Conservation (phyloP, 2,888 invertebrate species). For the Ormyrus thymus region DNA sequence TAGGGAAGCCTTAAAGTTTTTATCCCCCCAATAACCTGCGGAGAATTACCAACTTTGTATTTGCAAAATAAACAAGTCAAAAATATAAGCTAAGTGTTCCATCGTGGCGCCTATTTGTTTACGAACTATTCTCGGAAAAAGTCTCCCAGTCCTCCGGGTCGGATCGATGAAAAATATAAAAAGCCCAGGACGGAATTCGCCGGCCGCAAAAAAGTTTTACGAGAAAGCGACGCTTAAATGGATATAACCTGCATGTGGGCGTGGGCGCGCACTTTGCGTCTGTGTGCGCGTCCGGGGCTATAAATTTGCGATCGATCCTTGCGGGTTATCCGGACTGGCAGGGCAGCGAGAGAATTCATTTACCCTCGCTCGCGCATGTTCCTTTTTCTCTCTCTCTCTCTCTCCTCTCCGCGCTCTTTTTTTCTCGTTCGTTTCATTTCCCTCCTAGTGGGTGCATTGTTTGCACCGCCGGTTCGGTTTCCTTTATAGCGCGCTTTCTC, state of each 20-base stretch:
- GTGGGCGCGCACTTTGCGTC: not conserved
- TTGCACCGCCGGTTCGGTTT: conserved; percentile 27
- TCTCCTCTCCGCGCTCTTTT: conserved; percentile 6
- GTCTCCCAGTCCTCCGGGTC: too few species aligned
- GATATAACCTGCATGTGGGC: not conserved
- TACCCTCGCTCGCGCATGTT: conserved; percentile 58
- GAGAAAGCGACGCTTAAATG: not conserved
- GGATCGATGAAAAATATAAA: not conserved
- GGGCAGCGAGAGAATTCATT: conserved; percentile 67
- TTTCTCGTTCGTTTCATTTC: conserved; percentile 43
- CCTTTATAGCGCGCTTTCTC: conserved; percentile 36
- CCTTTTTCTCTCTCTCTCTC: conserved; percentile 26
- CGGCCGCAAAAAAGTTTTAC: conserved; percentile 5
- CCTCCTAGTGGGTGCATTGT: conserved; percentile 34
- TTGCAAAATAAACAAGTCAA: too few species aligned
- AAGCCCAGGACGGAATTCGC: not conserved
- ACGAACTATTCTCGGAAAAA: too few species aligned
- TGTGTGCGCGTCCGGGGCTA: conserved; percentile 20
- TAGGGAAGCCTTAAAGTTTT: too few species aligned
- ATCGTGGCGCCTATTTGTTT: too few species aligned
- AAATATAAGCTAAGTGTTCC: too few species aligned
- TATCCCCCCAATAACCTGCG: too few species aligned
- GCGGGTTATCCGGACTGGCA: conserved; percentile 66
- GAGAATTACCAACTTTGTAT: too few species aligned
- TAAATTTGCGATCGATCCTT: conserved; percentile 66